Percentiles rank a stretch among this genome's conserved stretches.
Conservation (phyloP, 2,888 invertebrate species). For the Phengaris alcon region DNA sequence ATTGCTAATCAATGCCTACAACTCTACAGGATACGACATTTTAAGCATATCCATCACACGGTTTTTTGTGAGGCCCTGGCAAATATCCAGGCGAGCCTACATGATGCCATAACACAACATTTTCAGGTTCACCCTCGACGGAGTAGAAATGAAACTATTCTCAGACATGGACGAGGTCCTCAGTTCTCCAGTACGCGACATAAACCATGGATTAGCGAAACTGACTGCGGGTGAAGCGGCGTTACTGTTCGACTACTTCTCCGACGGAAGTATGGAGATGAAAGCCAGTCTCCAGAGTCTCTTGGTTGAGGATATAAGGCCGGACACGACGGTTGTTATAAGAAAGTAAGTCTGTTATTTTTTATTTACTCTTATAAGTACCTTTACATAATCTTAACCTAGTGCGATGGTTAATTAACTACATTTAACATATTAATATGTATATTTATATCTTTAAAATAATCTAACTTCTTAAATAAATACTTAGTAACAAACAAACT, state of each 20-base stretch:
- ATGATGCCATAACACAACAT: neutral
- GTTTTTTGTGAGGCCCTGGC: too few relatives aligned
- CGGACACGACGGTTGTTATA: slow-evolving; percentile 80
- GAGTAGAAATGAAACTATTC: slow-evolving; percentile 84
- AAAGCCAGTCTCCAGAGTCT: slow-evolving; percentile 85
- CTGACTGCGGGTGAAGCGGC: slow-evolving; percentile 84
- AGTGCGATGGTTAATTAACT: too few relatives aligned
- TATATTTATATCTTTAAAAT: too few relatives aligned
- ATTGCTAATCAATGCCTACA: too few relatives aligned
- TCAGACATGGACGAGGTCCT: slow-evolving; percentile 86
- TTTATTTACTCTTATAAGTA: neutral
- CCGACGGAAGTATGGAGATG: slow-evolving; percentile 84
- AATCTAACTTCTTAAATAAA: neutral
- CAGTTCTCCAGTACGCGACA: slow-evolving; percentile 86
- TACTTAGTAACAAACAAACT: too few relatives aligned
- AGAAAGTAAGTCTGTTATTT: slow-evolving; percentile 72
- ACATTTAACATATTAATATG: too few relatives aligned
- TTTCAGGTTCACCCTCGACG: slow-evolving; percentile 82
- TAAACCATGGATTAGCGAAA: slow-evolving; percentile 84
- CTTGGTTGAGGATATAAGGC: slow-evolving; percentile 85
- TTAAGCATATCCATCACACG: too few relatives aligned
- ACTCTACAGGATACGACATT: too few relatives aligned
- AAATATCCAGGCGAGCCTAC: too few relatives aligned
- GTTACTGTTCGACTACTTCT: slow-evolving; percentile 81
- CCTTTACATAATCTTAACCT: too few relatives aligned